These are phyloP conservation scores for Chaetophractus vellerosus DNA, from an alignment of 2,797 vertebrate genomes.

Conservation along the genomic window DNA sequence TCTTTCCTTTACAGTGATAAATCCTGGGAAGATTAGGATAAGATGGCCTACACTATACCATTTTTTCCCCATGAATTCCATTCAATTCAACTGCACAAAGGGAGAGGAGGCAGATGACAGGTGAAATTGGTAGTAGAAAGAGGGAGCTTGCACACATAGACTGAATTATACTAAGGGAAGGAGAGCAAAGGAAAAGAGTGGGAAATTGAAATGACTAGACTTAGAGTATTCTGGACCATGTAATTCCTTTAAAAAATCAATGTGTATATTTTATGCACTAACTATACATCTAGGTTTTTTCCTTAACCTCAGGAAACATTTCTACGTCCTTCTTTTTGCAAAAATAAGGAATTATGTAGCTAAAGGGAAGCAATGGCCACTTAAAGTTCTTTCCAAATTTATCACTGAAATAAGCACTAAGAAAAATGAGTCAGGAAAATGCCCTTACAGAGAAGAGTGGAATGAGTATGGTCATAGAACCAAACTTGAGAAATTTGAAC, in stretches of 20 bases:
- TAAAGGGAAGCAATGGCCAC: background rate
- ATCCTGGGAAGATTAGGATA: background rate
- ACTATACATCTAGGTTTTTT: background rate
- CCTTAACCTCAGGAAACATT: background rate
- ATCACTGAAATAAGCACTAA: background rate
- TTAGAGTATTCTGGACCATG: background rate
- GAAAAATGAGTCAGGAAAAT: constrained; percentile 57
- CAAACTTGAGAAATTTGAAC: background rate
- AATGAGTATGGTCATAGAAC: background rate
- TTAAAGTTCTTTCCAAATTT: constrained; percentile 1
- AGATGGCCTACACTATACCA: background rate
- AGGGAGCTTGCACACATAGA: too few species aligned
- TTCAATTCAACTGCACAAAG: background rate
- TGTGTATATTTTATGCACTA: background rate
- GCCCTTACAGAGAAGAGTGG: background rate
- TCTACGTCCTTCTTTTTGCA: background rate
- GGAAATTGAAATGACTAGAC: background rate
- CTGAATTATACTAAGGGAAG: background rate
- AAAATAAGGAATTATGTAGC: background rate
- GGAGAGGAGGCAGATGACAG: background rate
- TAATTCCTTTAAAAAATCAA: background rate
- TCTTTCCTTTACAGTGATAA: background rate
- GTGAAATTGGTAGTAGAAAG: background rate
- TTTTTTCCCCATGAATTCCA: background rate
- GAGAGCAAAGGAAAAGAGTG: background rate